Conservation (phyloP, 1,140 invertebrate genomes). For the Papilio aristodemus region DNA sequence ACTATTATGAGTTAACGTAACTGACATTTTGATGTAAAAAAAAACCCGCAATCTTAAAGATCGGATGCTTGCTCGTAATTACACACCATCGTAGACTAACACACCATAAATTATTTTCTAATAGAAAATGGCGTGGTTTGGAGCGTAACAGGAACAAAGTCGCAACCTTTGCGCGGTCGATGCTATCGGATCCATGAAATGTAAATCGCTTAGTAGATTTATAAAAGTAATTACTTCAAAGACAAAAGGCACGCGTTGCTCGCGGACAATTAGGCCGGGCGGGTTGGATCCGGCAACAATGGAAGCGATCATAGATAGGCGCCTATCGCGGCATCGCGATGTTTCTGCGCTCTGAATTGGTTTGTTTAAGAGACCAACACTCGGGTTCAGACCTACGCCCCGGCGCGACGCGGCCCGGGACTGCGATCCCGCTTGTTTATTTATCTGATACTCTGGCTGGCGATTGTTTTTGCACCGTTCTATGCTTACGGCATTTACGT, state of each 20-base stretch:
- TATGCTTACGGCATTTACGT: slow-evolving; percentile 13
- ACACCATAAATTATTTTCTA: slow-evolving; percentile 43
- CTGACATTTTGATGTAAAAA: slow-evolving; percentile 8
- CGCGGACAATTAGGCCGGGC: slow-evolving; percentile 53
- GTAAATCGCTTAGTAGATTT: slow-evolving; percentile 60
- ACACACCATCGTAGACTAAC: slow-evolving; percentile 15
- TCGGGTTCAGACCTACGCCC: slow-evolving; percentile 36
- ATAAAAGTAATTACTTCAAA: slow-evolving; percentile 62
- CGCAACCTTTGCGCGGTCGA: slow-evolving; percentile 50
- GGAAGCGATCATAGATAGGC: slow-evolving; percentile 54
- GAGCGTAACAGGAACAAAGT: slow-evolving; percentile 53
- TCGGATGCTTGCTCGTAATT: slow-evolving; percentile 30
- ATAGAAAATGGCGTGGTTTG: slow-evolving; percentile 32
- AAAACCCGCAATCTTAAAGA: slow-evolving; percentile 7
- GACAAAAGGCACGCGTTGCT: slow-evolving; percentile 55
- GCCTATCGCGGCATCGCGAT: slow-evolving; percentile 55
- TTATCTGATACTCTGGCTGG: slow-evolving; percentile 27
- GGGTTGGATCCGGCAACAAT: slow-evolving; percentile 63
- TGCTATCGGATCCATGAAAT: slow-evolving; percentile 45
- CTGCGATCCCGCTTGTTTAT: slow-evolving; percentile 19
- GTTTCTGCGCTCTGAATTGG: slow-evolving; percentile 49
- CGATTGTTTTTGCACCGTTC: slow-evolving; percentile 34
- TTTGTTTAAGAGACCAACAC: slow-evolving; percentile 43
- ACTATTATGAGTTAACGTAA: slow-evolving; percentile 4
- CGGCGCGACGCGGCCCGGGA: slow-evolving; percentile 31